Percentiles rank a stretch among this genome's conserved stretches.
Conservation (phyloP, 2,113 vertebrate species). For the Misgurnus mizolepis region DNA sequence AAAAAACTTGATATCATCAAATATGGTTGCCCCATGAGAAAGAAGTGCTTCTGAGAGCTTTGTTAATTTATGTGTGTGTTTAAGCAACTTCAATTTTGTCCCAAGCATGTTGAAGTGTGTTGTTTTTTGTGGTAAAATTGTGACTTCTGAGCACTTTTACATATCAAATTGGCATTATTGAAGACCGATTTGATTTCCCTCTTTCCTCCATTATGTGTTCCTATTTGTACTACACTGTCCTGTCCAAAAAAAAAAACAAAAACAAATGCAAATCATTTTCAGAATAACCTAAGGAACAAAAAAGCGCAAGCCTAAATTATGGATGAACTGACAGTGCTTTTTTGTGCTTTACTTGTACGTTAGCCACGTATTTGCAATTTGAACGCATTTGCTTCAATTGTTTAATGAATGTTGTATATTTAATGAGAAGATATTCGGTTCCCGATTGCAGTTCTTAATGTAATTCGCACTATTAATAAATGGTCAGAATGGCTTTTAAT, state of each 20-base stretch:
- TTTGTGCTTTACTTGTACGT: background rate
- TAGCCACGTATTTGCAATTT: background rate
- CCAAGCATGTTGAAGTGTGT: no score
- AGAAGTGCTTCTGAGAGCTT: background rate
- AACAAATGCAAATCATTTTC: background rate
- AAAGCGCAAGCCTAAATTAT: background rate
- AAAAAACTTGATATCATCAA: conserved; percentile 25
- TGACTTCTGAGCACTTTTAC: background rate
- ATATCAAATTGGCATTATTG: background rate
- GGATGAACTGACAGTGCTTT: background rate
- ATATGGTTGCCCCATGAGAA: conserved; percentile 14
- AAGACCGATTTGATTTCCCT: no score
- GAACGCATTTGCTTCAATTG: conserved; percentile 9
- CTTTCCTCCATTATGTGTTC: no score
- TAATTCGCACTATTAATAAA: conserved; percentile 53
- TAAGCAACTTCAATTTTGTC: background rate
- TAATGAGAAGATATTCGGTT: conserved; percentile 57
- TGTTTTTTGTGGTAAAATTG: background rate
- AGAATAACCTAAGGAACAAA: background rate
- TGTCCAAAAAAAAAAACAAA: background rate
- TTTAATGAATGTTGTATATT: conserved; percentile 42
- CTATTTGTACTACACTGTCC: no score
- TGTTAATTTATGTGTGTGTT: background rate
- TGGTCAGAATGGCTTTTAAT: conserved; percentile 53
- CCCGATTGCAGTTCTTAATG: conserved; percentile 60